phyloP scores from a whole-genome alignment of 1,140 invertebrate species.

The Antheraea pernyi region DNA sequence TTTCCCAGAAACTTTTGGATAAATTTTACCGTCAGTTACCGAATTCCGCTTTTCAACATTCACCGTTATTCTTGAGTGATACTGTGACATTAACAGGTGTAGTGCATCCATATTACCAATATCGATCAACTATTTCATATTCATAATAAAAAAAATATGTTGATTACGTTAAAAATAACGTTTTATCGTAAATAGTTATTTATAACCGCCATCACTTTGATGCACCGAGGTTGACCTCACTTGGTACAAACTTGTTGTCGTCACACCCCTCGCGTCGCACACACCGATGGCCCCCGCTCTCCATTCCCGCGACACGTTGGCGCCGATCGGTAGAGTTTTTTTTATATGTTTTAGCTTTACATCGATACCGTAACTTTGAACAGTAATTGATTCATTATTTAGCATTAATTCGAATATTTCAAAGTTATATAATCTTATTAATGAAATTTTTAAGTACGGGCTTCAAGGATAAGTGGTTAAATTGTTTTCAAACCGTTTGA shows the following conservation, averaged over 20 bases:
- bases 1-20: no score
- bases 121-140: background rate
- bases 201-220: constrained; percentile 19
- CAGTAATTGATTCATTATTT: background rate
- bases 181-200: background rate
- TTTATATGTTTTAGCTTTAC: constrained; percentile 21
- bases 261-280: constrained; percentile 18
- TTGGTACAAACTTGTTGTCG: constrained; percentile 27
- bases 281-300: constrained; percentile 6
- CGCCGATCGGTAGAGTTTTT: constrained; percentile 53
- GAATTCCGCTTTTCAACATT: no score
- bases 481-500: background rate
- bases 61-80: no score
- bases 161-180: background rate
- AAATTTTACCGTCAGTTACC: no score
- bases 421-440: background rate
- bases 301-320: constrained; percentile 41
- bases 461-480: background rate
- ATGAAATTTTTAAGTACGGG: background rate
- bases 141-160: background rate
- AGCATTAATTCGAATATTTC: background rate
- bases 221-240: constrained; percentile 68
- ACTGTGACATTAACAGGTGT: no score
- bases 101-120: no score
- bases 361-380: constrained; percentile 5